Percentiles rank a stretch among this genome's conserved stretches.
Conservation (phyloP, 2,888 invertebrate species). For the Matsumyia berberina region DNA sequence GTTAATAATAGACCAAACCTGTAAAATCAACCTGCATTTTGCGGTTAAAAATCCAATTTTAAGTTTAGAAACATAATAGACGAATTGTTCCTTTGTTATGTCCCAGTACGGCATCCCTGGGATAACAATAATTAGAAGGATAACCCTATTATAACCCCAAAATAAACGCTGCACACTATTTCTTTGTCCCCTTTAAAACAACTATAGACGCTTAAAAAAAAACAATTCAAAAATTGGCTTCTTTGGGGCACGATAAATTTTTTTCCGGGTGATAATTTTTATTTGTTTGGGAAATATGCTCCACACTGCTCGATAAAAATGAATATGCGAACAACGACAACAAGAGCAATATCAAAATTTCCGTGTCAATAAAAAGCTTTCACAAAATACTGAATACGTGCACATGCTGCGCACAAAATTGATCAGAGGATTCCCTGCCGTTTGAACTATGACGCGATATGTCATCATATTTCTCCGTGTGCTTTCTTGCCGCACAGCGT, state of each 20-base stretch:
- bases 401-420: slow-evolving; percentile 84
- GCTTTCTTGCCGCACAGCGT: slow-evolving; percentile 51
- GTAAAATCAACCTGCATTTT: no score
- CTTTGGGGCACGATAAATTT: slow-evolving; percentile 22
- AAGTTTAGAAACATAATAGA: no score
- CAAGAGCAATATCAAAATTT: slow-evolving; percentile 45
- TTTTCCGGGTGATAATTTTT: slow-evolving; percentile 29
- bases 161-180: no score
- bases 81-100: no score
- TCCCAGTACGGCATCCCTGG: no score
- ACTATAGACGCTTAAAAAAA: slow-evolving; percentile 1
- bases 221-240: slow-evolving; percentile 14
- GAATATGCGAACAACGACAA: slow-evolving; percentile 30
- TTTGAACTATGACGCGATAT: slow-evolving; percentile 85
- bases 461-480: slow-evolving; percentile 83
- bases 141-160: no score
- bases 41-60: no score
- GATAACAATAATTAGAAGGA: no score
- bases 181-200: background rate
- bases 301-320: slow-evolving; percentile 26
- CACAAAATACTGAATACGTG: slow-evolving; percentile 63
- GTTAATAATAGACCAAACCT: no score
- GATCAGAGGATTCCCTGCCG: slow-evolving; percentile 85
- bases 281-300: slow-evolving; percentile 40
- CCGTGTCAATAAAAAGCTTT: slow-evolving; percentile 57